Evolutionary conservation across 1,140 invertebrate species (phyloP), one percentile per base, ranked within the genome.

Genomic region (Fopius arisanus): DNA sequence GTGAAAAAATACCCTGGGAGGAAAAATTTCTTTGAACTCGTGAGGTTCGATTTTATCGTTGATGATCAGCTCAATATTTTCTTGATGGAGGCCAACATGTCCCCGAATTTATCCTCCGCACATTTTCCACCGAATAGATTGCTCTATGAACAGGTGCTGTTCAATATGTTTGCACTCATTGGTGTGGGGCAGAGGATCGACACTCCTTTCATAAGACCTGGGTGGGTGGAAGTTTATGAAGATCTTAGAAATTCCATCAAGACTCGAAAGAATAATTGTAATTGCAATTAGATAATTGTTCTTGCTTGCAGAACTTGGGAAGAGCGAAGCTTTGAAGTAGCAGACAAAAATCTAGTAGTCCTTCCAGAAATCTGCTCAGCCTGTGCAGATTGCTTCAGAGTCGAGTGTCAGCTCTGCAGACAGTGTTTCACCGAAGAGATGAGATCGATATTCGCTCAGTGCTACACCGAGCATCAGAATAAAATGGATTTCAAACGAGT

Each of bases 11-110:
- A 83, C 37, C 78, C 76, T 10, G 77, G 74, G 31, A 74, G 75
- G 19, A 85, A 92, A 41, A 96, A 96, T 79, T 98, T 97, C 81
- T 99, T 99, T 88, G 97, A 98, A 88, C 89, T 99, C 85, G 93
- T 98, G 83, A 90, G 97, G 62, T 96, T 99, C 82, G 97, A 99
- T 87, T 94, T 99, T 84, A 92, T 97, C 0, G 88, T 98, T 5
- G 96, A 98, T 85, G 93, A 96, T 78, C 87, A 97, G 63, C 81
- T 98, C 0, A 95, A 96, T 62, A 93, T 98, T 2, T 96, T 92
- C 80, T 87, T 98, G 2, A 94, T 99, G 92, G 97, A 99, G 87
- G 97, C 96, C 0, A 99, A 99, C 84, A 99, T 99, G 97, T 98
- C 96, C 29, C 98, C 97, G 0, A 99, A 99, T 89, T 89, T 99